Evolutionary conservation across 2,888 invertebrate genomes (phyloP).

Genomic region (Fragum sueziense): DNA sequence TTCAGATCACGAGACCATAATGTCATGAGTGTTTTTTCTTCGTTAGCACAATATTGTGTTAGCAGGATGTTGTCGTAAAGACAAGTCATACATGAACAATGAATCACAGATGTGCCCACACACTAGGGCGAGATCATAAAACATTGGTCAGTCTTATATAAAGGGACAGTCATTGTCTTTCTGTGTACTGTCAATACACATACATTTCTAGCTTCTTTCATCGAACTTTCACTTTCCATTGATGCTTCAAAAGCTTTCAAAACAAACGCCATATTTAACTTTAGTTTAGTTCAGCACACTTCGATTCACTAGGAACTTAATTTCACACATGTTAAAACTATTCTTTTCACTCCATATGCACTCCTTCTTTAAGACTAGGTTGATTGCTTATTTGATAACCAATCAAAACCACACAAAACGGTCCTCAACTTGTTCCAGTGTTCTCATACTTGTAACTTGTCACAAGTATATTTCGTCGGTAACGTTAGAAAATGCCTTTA

Average conservation of each 20-base stretch:
- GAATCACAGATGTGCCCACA: conserved; percentile 20
- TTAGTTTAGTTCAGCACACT: conserved; percentile 1
- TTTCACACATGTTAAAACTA: not conserved
- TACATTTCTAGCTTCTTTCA: not conserved
- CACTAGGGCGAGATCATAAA: not conserved
- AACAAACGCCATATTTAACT: not conserved
- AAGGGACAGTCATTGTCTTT: conserved; percentile 1
- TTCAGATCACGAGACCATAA: conserved; percentile 34
- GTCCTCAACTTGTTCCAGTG: conserved; percentile 9
- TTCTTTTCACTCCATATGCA: conserved; percentile 18
- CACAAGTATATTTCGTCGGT: too few species aligned
- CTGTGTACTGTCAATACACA: not conserved
- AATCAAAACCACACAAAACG: not conserved
- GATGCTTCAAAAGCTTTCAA: not conserved
- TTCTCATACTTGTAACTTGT: too few species aligned
- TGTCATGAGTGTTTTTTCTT: conserved; percentile 21
- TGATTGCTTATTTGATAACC: conserved; percentile 11
- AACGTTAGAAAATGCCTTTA: too few species aligned
- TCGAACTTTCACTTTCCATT: not conserved
- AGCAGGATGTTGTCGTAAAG: conserved; percentile 19
- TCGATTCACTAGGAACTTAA: not conserved
- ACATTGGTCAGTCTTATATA: conserved; percentile 25
- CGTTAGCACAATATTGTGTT: conserved; percentile 20
- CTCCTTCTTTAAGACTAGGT: not conserved
- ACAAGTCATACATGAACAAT: conserved; percentile 19